These are phyloP conservation scores for Eilema depressum DNA, from an alignment of 2,888 invertebrate genomes.

Conservation along the genomic window DNA sequence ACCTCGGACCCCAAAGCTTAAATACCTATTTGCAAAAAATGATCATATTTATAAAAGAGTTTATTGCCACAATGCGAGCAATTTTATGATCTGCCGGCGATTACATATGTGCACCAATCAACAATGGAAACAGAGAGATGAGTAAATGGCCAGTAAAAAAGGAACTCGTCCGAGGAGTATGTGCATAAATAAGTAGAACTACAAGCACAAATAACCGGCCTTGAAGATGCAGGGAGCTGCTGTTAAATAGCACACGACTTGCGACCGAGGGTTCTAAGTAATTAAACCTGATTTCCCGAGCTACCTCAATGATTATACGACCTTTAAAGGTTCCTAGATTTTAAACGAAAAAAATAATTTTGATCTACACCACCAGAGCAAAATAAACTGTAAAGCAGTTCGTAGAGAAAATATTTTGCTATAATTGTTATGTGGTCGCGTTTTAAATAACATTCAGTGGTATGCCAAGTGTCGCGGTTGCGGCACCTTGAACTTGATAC, in stretches of 20 bases:
- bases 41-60: neutral
- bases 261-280: conserved; percentile 62
- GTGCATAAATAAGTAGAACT: conserved; percentile 27
- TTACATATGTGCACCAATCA: neutral
- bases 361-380: conserved; percentile 33
- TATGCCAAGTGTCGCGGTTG: conserved; percentile 56
- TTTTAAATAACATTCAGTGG: conserved; percentile 55
- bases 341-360: conserved; percentile 58
- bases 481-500: conserved; percentile 64
- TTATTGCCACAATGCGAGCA: neutral
- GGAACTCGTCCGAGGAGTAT: conserved; percentile 33
- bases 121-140: neutral
- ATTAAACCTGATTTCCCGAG: conserved; percentile 73
- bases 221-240: conserved; percentile 62
- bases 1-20: neutral
- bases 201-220: conserved; percentile 61
- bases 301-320: conserved; percentile 64
- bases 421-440: conserved; percentile 24
- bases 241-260: conserved; percentile 55
- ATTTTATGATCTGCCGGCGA: neutral
- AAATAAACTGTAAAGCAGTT: conserved; percentile 55
- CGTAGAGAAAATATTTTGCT: conserved; percentile 40
- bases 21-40: neutral
- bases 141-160: conserved; percentile 31
- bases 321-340: conserved; percentile 75